Conservation (phyloP, 1,140 invertebrate species). For the Platyura marginata region DNA sequence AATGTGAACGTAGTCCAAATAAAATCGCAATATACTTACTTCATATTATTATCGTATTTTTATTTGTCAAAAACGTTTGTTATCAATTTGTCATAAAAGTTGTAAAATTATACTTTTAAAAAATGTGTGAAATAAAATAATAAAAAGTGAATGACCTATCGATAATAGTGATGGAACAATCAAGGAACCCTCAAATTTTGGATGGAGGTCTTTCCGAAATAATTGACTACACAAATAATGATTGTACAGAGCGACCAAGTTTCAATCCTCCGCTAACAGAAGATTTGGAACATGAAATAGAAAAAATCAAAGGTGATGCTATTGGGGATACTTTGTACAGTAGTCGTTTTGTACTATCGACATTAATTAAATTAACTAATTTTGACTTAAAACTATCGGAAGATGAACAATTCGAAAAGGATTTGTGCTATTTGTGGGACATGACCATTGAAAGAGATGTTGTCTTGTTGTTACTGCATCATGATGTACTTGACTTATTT, state of each 20-base stretch:
- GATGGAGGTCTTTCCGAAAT: too few relatives aligned
- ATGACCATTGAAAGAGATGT: slow-evolving; percentile 55
- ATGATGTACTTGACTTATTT: slow-evolving; percentile 39
- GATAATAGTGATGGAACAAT: too few relatives aligned
- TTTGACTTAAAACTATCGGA: slow-evolving; percentile 23
- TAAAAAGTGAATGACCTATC: too few relatives aligned
- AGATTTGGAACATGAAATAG: slow-evolving; percentile 25
- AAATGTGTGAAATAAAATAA: too few relatives aligned
- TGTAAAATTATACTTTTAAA: too few relatives aligned
- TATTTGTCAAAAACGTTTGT: too few relatives aligned
- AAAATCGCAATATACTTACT: too few relatives aligned
- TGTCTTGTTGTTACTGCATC: slow-evolving; percentile 39
- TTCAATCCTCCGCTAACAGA: slow-evolving; percentile 16
- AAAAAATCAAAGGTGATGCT: slow-evolving; percentile 43
- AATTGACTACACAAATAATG: too few relatives aligned
- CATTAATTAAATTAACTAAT: slow-evolving; percentile 34
- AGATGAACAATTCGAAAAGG: slow-evolving; percentile 37
- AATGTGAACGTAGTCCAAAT: too few relatives aligned
- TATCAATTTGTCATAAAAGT: too few relatives aligned
- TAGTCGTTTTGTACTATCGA: slow-evolving; percentile 47
- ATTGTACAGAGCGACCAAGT: neutral
- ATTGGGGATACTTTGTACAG: slow-evolving; percentile 59
- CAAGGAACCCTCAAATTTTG: too few relatives aligned
- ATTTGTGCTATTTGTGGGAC: slow-evolving; percentile 58
- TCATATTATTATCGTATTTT: too few relatives aligned